These are phyloP conservation scores for Tachypleus tridentatus DNA, from an alignment of 1,140 invertebrate species.

Conservation along the genomic window DNA sequence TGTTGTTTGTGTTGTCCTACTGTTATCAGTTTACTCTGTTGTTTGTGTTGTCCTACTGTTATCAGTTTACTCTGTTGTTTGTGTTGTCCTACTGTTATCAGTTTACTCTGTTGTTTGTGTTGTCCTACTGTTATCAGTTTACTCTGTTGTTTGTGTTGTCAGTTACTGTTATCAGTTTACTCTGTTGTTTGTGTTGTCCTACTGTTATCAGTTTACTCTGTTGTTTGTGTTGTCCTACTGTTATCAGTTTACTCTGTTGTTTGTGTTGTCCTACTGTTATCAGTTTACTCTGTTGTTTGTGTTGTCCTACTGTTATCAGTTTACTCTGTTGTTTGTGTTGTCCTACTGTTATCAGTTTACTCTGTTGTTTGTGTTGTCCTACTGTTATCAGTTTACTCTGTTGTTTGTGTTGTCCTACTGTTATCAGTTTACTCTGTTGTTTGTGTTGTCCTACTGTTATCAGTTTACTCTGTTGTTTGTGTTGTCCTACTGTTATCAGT, in stretches of 20 bases:
- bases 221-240: too few species aligned
- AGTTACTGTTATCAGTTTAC: too few species aligned
- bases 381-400: not conserved
- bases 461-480: not conserved
- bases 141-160: not conserved
- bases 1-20: not conserved
- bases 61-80: not conserved
- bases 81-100: too few species aligned
- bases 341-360: too few species aligned
- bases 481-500: too few species aligned
- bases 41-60: too few species aligned
- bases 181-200: not conserved
- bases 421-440: not conserved
- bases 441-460: too few species aligned
- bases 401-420: too few species aligned
- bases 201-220: not conserved
- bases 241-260: not conserved
- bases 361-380: not conserved
- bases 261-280: too few species aligned
- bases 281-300: not conserved
- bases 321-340: not conserved
- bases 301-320: too few species aligned
- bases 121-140: too few species aligned
- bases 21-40: not conserved
- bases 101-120: not conserved